These are phyloP conservation scores for Schizotus pectinicornis DNA, from an alignment of 2,888 invertebrate species.

Conservation along the genomic window DNA sequence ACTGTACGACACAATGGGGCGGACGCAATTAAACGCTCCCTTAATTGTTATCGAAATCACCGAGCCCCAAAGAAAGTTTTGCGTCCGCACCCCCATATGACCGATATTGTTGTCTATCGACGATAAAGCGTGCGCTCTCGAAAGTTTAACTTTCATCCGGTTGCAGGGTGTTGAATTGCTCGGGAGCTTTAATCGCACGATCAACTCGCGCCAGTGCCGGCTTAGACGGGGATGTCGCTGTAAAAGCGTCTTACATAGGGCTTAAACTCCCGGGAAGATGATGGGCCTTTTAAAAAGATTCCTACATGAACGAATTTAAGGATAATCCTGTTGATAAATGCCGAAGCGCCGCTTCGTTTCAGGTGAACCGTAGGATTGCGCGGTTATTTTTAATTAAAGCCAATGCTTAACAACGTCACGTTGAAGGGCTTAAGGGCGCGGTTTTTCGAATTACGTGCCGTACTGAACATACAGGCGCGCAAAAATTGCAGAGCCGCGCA, in stretches of 20 bases:
- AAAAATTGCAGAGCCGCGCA: background rate
- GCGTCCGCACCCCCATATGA: no score
- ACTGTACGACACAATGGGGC: no score
- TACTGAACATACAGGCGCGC: no score
- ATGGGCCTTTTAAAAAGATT: constrained; percentile 30
- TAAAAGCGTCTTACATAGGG: constrained; percentile 31
- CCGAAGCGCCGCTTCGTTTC: constrained; percentile 4
- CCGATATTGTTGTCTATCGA: no score
- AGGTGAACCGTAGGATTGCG: background rate
- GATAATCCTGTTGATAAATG: constrained; percentile 19
- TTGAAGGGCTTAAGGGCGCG: no score
- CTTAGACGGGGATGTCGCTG: constrained; percentile 27
- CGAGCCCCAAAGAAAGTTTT: no score
- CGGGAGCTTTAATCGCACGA: constrained; percentile 29
- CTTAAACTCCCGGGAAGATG: constrained; percentile 27
- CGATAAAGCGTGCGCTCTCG: no score
- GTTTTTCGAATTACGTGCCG: no score
- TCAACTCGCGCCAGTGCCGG: constrained; percentile 25
- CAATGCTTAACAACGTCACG: no score
- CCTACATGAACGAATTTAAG: constrained; percentile 26
- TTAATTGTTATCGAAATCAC: no score
- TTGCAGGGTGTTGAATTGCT: constrained; percentile 28
- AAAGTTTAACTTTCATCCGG: constrained; percentile 16
- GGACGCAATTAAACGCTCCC: no score
- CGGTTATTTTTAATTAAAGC: constrained; percentile 14